Base-by-base conservation (phyloP, 2,888 invertebrate species). In the Andrena dorsata region DNA sequence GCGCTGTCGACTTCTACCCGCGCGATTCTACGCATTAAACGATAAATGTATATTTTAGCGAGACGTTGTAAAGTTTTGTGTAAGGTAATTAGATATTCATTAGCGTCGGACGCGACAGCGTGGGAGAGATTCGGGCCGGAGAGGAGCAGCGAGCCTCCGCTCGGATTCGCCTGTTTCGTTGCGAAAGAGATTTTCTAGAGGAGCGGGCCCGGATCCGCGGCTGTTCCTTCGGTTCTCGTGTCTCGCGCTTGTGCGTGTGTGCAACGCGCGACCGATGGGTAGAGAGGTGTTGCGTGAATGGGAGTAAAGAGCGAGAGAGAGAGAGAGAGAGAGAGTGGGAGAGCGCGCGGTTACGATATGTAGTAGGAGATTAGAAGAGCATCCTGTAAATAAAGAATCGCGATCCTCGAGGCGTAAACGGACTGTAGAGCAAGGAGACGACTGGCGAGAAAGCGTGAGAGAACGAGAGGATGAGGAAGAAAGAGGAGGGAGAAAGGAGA, bases 31-130 rank as follows among this genome's bases (percentile, higher is more conserved):
- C 66, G 76, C 71, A n/a, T 70, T 78, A 73, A 76, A 79, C 70
- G 53, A 56, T 81, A 66, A 72, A 75, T 80, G 86, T 88, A 88
- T 71, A 76, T 86, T 82, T 87, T 88, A 88, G 78, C 77, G 72
- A 77, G 70, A 79, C 60, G 69, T 77, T 84, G 83, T 84, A 86
- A 88, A 85, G 74, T 80, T 84, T 82, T 80, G 71, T 79, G 76
- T 85, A 85, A 85, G 65, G 23, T 83, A 72, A 86, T 76, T 83
- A 84, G 75, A 51, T 85, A 58, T 84, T 30, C 61, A 78, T 73
- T 85, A 88, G 80, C 74, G 66, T 74, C 73, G 68, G 49, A 58
- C 20, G 68, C 35, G 56, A 23, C 58, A 70, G 80, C 65, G 75
- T 81, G 63, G 66, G 64, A 70, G 70, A 32, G 49, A 66, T 32